These are phyloP conservation scores for Gymnosoma rotundatum DNA, from an alignment of 2,888 invertebrate species.

Conservation along the genomic window DNA sequence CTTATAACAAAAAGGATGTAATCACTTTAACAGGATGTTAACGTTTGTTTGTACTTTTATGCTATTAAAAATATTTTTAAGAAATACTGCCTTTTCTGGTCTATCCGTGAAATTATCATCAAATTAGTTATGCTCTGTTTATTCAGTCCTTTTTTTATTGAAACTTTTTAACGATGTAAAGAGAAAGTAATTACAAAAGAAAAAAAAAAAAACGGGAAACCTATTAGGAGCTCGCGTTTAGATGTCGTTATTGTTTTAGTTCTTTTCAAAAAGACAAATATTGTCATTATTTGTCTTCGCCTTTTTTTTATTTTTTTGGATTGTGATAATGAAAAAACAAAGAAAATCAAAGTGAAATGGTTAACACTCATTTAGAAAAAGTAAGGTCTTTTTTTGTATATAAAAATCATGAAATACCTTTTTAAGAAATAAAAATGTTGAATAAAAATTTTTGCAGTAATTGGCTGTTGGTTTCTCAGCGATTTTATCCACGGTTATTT, in stretches of 20 bases:
- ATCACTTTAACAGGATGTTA: too few species aligned
- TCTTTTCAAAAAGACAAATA: background rate
- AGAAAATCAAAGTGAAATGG: background rate
- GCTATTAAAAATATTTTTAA: too few species aligned
- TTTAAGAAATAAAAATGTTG: too few species aligned
- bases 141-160: slow-evolving; percentile 5
- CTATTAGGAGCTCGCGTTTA: slow-evolving; percentile 25
- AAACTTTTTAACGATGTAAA: background rate
- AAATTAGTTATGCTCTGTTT: slow-evolving; percentile 43
- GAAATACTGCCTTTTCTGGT: background rate
- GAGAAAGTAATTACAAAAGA: background rate
- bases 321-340: background rate
- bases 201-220: slow-evolving; percentile 8
- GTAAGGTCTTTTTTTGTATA: background rate
- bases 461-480: too few species aligned
- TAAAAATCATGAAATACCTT: too few species aligned
- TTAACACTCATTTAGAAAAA: background rate
- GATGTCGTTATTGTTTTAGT: background rate
- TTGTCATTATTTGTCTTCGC: background rate
- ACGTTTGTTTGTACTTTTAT: too few species aligned
- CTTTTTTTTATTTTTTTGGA: background rate
- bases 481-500: too few species aligned
- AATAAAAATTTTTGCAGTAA: too few species aligned
- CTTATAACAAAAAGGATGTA: too few species aligned
- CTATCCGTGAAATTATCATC: slow-evolving; percentile 15